Conservation (phyloP, 2,113 vertebrate genomes). For the Brachypodius melanocephalos region DNA sequence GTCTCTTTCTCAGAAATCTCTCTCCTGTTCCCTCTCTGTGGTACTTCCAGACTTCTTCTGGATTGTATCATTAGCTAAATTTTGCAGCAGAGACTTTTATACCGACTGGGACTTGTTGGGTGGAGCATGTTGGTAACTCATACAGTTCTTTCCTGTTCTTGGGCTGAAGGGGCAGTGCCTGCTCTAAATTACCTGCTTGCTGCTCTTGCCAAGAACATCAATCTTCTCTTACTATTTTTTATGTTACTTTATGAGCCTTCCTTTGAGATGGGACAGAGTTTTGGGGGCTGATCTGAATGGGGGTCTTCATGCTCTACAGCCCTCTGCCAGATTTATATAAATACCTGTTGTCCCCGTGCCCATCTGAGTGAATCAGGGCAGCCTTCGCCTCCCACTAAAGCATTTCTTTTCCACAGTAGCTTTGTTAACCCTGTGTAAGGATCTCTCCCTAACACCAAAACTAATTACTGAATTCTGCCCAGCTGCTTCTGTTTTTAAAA, state of each 20-base stretch:
- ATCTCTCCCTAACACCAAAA: neutral
- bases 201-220: conserved; percentile 53
- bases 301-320: neutral
- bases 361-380: neutral
- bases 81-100: conserved; percentile 72
- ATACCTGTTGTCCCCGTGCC: neutral
- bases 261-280: neutral
- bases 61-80: conserved; percentile 67
- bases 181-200: conserved; percentile 57
- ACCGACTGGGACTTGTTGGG: conserved; percentile 26
- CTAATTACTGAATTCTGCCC: neutral
- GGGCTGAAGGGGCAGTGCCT: conserved; percentile 50
- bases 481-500: neutral
- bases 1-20: conserved; percentile 6
- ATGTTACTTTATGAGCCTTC: neutral
- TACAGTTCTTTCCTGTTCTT: conserved; percentile 56
- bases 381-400: neutral
- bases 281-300: neutral
- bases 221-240: neutral
- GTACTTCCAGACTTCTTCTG: conserved; percentile 17
- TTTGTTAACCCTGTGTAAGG: neutral
- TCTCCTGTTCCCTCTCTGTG: neutral
- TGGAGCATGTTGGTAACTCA: conserved; percentile 28
- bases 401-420: neutral
- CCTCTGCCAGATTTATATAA: neutral